phyloP scores from a whole-genome alignment of 1,140 invertebrate genomes.

The Myzus persicae region DNA sequence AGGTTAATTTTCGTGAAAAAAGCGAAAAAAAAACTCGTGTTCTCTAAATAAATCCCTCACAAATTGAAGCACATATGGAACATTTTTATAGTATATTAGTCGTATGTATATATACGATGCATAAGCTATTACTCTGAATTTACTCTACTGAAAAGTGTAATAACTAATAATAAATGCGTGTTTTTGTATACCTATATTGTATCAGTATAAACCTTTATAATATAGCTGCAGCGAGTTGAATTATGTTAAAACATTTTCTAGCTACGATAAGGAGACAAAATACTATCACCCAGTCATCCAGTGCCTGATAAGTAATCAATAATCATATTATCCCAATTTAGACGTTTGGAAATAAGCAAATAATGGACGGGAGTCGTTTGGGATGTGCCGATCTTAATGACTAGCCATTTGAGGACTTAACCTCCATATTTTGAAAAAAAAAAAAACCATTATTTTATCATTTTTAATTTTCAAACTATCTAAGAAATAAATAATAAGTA shows the following conservation, averaged over 20 bases:
- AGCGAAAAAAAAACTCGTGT: background rate
- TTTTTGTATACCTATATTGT: background rate
- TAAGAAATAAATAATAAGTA: no score
- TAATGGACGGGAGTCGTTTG: no score
- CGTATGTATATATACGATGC: background rate
- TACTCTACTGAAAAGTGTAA: background rate
- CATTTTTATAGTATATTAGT: conserved; percentile 2
- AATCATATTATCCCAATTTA: no score
- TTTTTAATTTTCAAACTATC: background rate
- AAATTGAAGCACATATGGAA: background rate
- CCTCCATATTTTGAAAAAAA: no score
- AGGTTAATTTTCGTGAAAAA: conserved; percentile 4
- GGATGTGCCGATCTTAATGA: no score
- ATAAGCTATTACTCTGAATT: background rate
- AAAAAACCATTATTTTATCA: background rate
- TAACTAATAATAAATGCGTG: background rate
- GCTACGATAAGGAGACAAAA: background rate
- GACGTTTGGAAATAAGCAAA: no score
- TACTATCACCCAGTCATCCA: background rate
- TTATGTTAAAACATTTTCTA: background rate
- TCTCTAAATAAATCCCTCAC: background rate
- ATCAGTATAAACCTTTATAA: no score
- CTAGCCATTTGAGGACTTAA: background rate
- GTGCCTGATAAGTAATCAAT: background rate
- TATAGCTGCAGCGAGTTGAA: background rate